Evolutionary conservation across 2,113 vertebrate genomes (phyloP).

Genomic region (Psophia crepitans): DNA sequence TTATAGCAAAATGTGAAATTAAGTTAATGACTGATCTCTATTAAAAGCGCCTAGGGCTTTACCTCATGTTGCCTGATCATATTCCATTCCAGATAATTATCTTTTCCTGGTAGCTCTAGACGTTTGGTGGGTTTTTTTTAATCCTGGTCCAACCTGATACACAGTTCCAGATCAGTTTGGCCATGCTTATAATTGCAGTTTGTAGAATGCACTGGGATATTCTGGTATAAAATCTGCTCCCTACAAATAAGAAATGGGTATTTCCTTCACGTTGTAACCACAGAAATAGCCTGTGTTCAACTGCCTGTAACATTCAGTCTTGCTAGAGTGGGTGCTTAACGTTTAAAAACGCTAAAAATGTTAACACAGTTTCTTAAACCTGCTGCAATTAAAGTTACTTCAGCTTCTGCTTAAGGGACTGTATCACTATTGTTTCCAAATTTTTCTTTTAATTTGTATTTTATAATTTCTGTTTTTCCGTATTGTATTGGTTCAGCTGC

Average conservation of each 20-base stretch:
- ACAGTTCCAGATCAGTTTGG: not conserved
- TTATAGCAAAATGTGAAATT: not conserved
- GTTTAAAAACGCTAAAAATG: not conserved
- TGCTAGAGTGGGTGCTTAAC: not conserved
- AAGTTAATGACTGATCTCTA: not conserved
- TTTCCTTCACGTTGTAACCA: not conserved
- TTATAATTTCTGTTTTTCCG: not conserved
- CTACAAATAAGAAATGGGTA: not conserved
- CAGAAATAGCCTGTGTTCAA: not conserved
- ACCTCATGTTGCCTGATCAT: not conserved
- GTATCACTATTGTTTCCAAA: not conserved
- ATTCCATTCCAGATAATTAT: not conserved
- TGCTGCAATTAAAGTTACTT: not conserved
- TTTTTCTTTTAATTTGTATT: not conserved
- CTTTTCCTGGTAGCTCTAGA: not conserved
- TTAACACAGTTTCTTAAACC: not conserved
- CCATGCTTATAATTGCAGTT: not conserved
- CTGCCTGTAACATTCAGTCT: not conserved
- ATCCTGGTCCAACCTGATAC: not conserved
- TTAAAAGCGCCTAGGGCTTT: not conserved
- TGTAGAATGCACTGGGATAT: not conserved
- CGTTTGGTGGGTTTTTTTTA: not conserved
- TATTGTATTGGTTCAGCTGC: not conserved
- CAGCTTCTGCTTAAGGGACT: not conserved
- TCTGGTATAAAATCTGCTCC: not conserved